Percentiles rank a stretch among this genome's conserved stretches.
Evolutionary conservation across 2,113 vertebrate genomes (phyloP).

Genomic region (Pluvianellus socialis): DNA sequence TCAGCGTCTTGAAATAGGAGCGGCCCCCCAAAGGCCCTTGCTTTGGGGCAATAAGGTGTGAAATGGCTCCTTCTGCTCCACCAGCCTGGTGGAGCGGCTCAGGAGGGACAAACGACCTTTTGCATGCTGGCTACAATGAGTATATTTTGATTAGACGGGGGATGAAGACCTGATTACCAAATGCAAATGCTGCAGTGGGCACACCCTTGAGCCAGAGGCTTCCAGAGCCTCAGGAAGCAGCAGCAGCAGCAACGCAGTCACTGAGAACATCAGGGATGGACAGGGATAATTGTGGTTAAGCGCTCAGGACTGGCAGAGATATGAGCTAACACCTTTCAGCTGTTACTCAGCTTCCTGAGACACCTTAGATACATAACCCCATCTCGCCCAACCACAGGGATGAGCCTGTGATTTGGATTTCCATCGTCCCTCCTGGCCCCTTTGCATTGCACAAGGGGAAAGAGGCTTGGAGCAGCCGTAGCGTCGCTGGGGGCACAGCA

Average conservation of each 20-base stretch:
- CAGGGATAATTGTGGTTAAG: neutral
- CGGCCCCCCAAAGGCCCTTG: neutral
- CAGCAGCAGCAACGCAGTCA: neutral
- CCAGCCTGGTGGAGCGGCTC: neutral
- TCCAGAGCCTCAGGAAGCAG: neutral
- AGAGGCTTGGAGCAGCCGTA: neutral
- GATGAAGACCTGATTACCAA: neutral
- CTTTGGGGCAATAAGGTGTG: neutral
- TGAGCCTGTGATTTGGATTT: neutral
- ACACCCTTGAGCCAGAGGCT: neutral
- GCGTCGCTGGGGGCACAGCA: neutral
- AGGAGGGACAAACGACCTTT: neutral
- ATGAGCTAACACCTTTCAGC: neutral
- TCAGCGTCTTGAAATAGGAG: neutral
- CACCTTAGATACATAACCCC: neutral
- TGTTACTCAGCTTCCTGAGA: neutral
- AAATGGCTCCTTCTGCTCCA: neutral
- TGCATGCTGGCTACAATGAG: accelerated
- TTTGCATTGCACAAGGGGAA: neutral
- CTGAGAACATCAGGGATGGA: neutral
- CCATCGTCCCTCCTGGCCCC: neutral
- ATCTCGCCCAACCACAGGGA: neutral
- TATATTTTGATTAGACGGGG: neutral
- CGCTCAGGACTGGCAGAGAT: neutral
- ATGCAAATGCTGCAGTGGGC: neutral